Evolutionary conservation across 2,113 vertebrate species (phyloP).

Genomic region (Oenanthe oenanthe): DNA sequence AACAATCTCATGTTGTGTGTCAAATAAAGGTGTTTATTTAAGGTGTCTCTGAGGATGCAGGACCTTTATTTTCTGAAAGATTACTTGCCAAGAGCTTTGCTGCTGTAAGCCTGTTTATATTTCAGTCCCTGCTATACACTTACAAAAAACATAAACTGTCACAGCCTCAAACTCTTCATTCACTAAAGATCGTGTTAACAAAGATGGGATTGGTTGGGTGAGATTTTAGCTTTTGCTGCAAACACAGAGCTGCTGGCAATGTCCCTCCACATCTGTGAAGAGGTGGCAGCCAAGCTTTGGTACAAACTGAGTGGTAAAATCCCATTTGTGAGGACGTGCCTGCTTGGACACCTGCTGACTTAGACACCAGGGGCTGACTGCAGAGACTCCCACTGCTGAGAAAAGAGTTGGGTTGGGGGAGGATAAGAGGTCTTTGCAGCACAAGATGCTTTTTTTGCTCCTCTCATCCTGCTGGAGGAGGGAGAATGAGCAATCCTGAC

Average conservation of each 20-base stretch:
- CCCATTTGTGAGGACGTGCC: too few relatives aligned
- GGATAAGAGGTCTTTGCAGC: not conserved
- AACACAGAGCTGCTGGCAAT: not conserved
- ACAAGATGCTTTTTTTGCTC: not conserved
- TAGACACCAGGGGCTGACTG: not conserved
- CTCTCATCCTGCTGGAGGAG: not conserved
- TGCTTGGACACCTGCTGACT: not conserved
- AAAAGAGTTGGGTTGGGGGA: not conserved
- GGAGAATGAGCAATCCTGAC: not conserved
- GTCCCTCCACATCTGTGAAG: not conserved
- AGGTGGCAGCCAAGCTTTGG: not conserved
- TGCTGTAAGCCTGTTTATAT: not conserved
- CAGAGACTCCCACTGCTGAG: not conserved
- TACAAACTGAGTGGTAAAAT: not conserved
- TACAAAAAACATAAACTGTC: not conserved
- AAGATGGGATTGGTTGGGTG: not conserved
- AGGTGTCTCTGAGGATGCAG: not conserved
- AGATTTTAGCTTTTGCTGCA: not conserved
- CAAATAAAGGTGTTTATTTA: not conserved
- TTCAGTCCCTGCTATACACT: not conserved
- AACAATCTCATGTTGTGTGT: fast-evolving
- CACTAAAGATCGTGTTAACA: not conserved
- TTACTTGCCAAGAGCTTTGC: not conserved
- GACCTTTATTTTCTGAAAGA: not conserved
- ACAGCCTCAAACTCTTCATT: not conserved